These are phyloP conservation scores for Patella ulyssiponensis DNA, from an alignment of 2,888 invertebrate species.

Conservation along the genomic window DNA sequence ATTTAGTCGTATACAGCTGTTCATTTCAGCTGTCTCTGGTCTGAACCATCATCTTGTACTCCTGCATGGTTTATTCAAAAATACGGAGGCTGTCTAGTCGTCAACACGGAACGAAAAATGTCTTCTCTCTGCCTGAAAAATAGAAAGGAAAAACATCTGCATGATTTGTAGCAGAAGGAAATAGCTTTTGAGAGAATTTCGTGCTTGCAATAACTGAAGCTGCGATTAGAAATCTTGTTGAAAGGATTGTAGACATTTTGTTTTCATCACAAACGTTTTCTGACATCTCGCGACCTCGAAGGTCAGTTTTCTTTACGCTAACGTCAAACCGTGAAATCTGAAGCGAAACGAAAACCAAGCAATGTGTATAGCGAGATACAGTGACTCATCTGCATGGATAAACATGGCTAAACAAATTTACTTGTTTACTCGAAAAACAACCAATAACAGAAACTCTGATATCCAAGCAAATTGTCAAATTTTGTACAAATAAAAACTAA, in stretches of 20 bases:
- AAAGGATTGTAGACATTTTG: slow-evolving; percentile 3
- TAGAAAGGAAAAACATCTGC: slow-evolving; percentile 3
- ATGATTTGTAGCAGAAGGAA: slow-evolving; percentile 11
- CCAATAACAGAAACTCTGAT: not conserved
- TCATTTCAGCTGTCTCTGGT: slow-evolving; percentile 5
- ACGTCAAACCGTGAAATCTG: slow-evolving; percentile 5
- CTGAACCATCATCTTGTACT: not conserved
- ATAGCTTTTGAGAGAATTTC: not conserved
- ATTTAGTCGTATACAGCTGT: slow-evolving; percentile 6
- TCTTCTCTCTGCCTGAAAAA: not conserved
- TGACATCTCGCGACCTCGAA: not conserved
- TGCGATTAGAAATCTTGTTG: slow-evolving; percentile 7
- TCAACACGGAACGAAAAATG: not conserved
- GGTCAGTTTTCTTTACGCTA: slow-evolving; percentile 7
- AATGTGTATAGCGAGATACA: not conserved
- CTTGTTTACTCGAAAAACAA: not conserved
- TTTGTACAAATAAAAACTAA: slow-evolving; percentile 11
- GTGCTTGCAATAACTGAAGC: slow-evolving; percentile 11
- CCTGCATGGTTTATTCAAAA: not conserved
- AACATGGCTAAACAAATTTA: slow-evolving; percentile 5
- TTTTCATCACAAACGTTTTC: slow-evolving; percentile 3
- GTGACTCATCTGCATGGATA: not conserved
- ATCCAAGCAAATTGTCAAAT: not conserved
- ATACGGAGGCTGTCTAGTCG: not conserved
- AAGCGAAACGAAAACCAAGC: not conserved